Conservation (phyloP, 2,888 invertebrate genomes). For the Stenodema calcarata region DNA sequence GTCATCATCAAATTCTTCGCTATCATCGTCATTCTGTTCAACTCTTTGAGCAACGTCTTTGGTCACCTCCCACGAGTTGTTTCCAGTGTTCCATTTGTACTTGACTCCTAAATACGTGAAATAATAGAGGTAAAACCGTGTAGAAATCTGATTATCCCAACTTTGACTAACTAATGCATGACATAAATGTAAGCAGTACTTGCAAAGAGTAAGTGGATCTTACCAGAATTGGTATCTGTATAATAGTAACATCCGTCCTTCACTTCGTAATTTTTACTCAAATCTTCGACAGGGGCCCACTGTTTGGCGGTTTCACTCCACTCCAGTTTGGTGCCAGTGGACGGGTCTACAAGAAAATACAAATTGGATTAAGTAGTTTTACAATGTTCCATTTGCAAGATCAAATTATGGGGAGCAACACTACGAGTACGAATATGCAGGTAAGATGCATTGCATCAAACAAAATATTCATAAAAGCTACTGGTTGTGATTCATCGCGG, state of each 20-base stretch:
- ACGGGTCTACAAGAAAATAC: slow-evolving; percentile 67
- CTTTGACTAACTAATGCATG: too few species aligned
- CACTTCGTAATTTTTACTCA: slow-evolving; percentile 58
- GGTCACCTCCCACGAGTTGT: slow-evolving; percentile 67
- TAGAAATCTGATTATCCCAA: too few species aligned
- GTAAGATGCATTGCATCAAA: too few species aligned
- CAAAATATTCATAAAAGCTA: too few species aligned
- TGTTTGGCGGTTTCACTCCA: slow-evolving; percentile 66
- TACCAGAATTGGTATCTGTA: slow-evolving; percentile 57
- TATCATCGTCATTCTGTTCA: slow-evolving; percentile 55
- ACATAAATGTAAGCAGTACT: too few species aligned
- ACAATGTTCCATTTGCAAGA: too few species aligned
- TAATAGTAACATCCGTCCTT: slow-evolving; percentile 59
- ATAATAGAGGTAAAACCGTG: too few species aligned
- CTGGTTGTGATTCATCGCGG: too few species aligned
- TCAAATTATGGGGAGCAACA: too few species aligned
- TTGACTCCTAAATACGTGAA: slow-evolving; percentile 58
- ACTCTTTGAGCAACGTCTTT: not conserved
- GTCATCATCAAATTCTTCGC: slow-evolving; percentile 57
- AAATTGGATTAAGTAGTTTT: too few species aligned
- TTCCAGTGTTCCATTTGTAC: slow-evolving; percentile 69
- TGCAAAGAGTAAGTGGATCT: not conserved
- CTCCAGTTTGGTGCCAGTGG: slow-evolving; percentile 70
- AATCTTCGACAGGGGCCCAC: slow-evolving; percentile 58
- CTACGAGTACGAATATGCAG: too few species aligned